Evolutionary conservation across 2,797 vertebrate genomes (phyloP).

Genomic region (Poeciliopsis infans): DNA sequence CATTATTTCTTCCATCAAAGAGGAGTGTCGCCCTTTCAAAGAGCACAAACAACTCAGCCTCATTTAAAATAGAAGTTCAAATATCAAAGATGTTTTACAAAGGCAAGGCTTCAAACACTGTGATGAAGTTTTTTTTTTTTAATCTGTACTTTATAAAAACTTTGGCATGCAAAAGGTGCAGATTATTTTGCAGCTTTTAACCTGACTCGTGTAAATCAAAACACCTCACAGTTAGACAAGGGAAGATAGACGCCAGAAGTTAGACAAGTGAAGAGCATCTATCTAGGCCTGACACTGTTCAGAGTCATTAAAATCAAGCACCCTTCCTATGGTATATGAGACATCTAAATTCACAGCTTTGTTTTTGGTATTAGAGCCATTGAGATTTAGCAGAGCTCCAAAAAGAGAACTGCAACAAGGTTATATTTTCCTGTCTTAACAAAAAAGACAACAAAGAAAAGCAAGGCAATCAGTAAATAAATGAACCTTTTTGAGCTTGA

Average conservation of each 20-base stretch:
- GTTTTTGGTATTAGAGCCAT: slow-evolving; percentile 37
- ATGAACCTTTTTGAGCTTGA: slow-evolving; percentile 1
- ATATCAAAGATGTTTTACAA: slow-evolving; percentile 83
- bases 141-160: slow-evolving; percentile 71
- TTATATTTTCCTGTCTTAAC: slow-evolving; percentile 34
- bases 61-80: slow-evolving; percentile 85
- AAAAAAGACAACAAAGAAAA: slow-evolving; percentile 1
- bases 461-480: slow-evolving; percentile 21
- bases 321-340: slow-evolving; percentile 49
- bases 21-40: slow-evolving; percentile 82
- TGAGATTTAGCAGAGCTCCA: slow-evolving; percentile 42
- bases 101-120: slow-evolving; percentile 80
- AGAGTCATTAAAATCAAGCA: slow-evolving; percentile 66
- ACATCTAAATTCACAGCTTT: slow-evolving; percentile 47
- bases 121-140: slow-evolving; percentile 75
- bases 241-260: slow-evolving; percentile 62
- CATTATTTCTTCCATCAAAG: slow-evolving; percentile 85
- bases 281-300: slow-evolving; percentile 57
- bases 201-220: slow-evolving; percentile 81
- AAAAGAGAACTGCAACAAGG: slow-evolving; percentile 32
- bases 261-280: slow-evolving; percentile 71
- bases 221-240: slow-evolving; percentile 71
- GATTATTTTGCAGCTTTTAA: slow-evolving; percentile 80
- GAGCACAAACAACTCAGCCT: slow-evolving; percentile 85
- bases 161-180: slow-evolving; percentile 75